A percentile compares a stretch with the other conserved stretches of the same genome.
These are phyloP conservation scores for Sarcophaga rosellei DNA, from an alignment of 2,888 invertebrate genomes.

Conservation along the genomic window DNA sequence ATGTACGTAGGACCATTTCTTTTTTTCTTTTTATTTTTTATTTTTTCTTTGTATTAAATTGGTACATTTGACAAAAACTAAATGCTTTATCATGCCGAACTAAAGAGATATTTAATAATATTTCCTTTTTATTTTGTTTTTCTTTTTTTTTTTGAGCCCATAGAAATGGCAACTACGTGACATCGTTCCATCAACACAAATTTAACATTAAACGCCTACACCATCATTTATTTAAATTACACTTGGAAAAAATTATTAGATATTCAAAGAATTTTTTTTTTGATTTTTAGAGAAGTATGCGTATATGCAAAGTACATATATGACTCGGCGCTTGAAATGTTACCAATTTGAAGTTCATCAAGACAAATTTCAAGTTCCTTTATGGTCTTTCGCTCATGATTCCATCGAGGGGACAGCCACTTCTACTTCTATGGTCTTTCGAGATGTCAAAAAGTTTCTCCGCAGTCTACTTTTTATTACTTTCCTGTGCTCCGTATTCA, in stretches of 20 bases:
- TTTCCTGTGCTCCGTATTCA: no score
- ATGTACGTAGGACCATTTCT: conserved; percentile 8
- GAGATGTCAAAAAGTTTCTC: no score
- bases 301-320: no score
- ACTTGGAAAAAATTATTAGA: background rate
- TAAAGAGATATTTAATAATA: conserved; percentile 41
- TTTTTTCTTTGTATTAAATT: background rate
- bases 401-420: no score
- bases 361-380: no score
- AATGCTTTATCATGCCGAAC: conserved; percentile 45
- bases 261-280: background rate
- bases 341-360: no score
- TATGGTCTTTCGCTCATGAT: no score
- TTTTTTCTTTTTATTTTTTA: background rate
- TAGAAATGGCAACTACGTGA: conserved; percentile 49
- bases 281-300: no score
- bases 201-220: conserved; percentile 34
- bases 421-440: no score
- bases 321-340: no score
- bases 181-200: conserved; percentile 51
- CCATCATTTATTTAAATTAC: conserved; percentile 14
- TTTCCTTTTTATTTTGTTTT: background rate
- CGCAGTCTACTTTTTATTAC: no score
- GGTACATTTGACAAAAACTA: conserved; percentile 35
- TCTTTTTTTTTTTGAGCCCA: background rate